Evolutionary conservation across 2,797 vertebrate genomes (phyloP), one percentile per base, ranked within the genome.

Genomic region (Dendrocincla tyrannina): DNA sequence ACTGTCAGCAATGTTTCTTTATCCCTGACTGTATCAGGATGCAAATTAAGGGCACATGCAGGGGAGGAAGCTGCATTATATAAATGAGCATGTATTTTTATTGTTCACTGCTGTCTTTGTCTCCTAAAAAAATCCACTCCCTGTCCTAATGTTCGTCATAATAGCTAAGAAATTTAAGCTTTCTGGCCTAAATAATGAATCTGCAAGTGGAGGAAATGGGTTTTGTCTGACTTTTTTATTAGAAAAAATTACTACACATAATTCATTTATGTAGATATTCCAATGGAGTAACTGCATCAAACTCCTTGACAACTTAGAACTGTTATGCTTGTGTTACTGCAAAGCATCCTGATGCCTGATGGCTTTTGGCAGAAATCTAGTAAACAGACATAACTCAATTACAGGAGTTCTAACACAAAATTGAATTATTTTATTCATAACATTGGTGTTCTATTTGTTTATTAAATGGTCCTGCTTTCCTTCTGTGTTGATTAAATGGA

Each of bases 181-280:
- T 78, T 85, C 60, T 24, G 56, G 15, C 27, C 75, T 88, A 81
- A 76, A 37, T 77, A 91, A 85, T 67, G 44, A 86, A 79, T 42
- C 62, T 0, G 0, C 17, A 92, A 78, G 20, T 59, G 30, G n/a
- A 86, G 18, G 47, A 82, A 88, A 94, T 75, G 32, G 33, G 18
- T 88, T 88, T 92, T 93, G 49, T 84, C 46, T 78, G 62, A 3
- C 28, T 69, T 94, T 91, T 94, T 92, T n/a, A 77, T 77, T 47
- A 83, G 66, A 35, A 81, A 84, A 91, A 72, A 85, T 88, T 56
- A 16, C 44, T 85, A 88, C 53, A 44, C 18, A 5, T 93, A 83
- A 64, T 89, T 91, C 9, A 75, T 89, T 94, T 83, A 23, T 88
- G n/a, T 77, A 85, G 93, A 85, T 93, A 93, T 37, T 63, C 74